Conservation (phyloP, 2,888 invertebrate genomes). For the Epirrita christyi region DNA sequence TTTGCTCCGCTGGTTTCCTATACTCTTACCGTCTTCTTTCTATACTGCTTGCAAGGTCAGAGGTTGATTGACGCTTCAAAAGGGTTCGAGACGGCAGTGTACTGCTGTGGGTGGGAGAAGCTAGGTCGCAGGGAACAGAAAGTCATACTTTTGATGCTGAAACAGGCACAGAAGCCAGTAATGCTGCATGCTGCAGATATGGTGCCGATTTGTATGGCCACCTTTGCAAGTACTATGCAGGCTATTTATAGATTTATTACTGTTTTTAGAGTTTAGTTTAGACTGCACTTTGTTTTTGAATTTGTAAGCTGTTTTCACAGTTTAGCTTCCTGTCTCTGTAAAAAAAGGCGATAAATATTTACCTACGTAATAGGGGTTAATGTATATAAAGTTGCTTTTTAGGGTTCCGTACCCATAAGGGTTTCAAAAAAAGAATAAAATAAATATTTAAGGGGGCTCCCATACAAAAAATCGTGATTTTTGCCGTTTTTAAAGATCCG, state of each 20-base stretch:
- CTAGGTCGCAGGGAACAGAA: constrained; percentile 43
- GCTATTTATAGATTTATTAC: constrained; percentile 54
- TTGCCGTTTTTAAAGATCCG: too few species aligned
- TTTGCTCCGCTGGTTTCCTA: constrained; percentile 46
- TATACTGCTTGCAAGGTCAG: constrained; percentile 55
- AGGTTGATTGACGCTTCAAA: constrained; percentile 52
- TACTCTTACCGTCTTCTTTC: constrained; percentile 47
- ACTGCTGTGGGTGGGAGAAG: constrained; percentile 56
- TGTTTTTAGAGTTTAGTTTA: constrained; percentile 44
- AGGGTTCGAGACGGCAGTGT: constrained; percentile 50
- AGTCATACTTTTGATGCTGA: constrained; percentile 49
- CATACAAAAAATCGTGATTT: too few species aligned
- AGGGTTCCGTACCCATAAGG: too few species aligned
- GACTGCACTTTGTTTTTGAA: background rate
- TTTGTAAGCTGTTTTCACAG: too few species aligned
- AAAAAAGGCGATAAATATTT: too few species aligned
- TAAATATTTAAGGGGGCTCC: too few species aligned
- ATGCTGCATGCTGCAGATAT: constrained; percentile 45
- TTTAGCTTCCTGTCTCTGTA: too few species aligned
- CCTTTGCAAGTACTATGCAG: constrained; percentile 52
- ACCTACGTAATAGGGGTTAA: too few species aligned
- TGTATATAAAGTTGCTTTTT: too few species aligned
- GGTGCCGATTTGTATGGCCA: constrained; percentile 50
- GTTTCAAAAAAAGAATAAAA: too few species aligned
- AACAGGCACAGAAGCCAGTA: constrained; percentile 51